Conservation (phyloP, 2,113 vertebrate species). For the Serinus canaria region DNA sequence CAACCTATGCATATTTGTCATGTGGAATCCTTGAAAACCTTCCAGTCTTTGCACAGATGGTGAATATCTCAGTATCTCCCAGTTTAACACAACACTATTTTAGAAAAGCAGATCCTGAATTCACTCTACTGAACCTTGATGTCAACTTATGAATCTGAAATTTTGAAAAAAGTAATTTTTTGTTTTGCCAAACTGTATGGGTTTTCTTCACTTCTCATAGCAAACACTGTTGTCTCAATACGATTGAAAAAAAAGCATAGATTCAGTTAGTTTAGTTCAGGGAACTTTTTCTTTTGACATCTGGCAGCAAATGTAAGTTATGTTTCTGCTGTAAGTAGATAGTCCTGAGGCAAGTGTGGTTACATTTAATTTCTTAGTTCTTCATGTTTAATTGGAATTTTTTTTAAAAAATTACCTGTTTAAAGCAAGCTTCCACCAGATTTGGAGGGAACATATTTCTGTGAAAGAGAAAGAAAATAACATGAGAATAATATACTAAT, state of each 20-base stretch:
- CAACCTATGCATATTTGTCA: neutral
- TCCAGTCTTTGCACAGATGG: neutral
- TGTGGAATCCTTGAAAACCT: neutral
- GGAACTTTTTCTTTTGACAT: neutral
- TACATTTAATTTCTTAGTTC: neutral
- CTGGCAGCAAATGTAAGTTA: neutral
- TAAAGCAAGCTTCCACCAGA: constrained; percentile 94
- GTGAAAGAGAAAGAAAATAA: constrained; percentile 63
- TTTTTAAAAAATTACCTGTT: constrained; percentile 80
- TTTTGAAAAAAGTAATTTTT: neutral
- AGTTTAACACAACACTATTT: neutral
- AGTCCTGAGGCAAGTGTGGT: neutral
- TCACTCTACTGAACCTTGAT: neutral
- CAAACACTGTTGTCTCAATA: neutral
- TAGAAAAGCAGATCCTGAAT: neutral
- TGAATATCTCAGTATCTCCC: neutral
- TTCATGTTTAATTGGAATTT: neutral
- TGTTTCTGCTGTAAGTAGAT: neutral
- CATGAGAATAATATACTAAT: neutral
- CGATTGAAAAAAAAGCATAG: neutral
- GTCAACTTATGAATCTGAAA: neutral
- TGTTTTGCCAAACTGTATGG: neutral
- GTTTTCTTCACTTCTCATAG: neutral
- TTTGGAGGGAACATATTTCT: constrained; percentile 99
- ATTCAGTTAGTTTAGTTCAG: neutral